A percentile compares a stretch with the other conserved stretches of the same genome.
Conservation (phyloP, 2,113 vertebrate species). For the Ageneiosus marmoratus region DNA sequence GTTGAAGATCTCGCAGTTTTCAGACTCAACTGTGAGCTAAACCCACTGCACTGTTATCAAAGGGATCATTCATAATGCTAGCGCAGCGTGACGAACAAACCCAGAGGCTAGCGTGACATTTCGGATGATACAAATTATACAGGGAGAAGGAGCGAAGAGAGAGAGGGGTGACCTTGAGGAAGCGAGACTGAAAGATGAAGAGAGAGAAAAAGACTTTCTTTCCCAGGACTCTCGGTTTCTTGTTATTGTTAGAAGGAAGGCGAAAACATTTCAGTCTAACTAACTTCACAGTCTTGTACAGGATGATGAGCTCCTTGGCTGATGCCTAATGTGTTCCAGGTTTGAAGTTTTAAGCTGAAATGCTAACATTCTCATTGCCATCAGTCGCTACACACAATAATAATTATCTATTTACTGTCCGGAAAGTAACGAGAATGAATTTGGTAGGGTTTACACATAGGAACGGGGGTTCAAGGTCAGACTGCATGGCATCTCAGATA, state of each 20-base stretch:
- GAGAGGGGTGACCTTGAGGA: slow-evolving; percentile 35
- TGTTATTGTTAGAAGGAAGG: not conserved
- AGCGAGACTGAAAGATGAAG: not conserved
- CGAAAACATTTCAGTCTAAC: not conserved
- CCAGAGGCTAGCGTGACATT: slow-evolving; percentile 30
- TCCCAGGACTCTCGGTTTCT: slow-evolving; percentile 6
- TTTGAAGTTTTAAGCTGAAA: not conserved
- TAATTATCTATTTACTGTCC: no score
- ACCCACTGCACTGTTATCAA: slow-evolving; percentile 54
- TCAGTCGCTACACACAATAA: not conserved
- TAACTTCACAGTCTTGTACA: not conserved
- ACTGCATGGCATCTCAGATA: no score
- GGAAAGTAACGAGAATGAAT: no score
- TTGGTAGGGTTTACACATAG: no score
- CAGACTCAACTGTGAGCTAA: slow-evolving; percentile 58
- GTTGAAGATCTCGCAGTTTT: slow-evolving; percentile 56
- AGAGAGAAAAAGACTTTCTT: not conserved
- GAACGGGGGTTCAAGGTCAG: no score
- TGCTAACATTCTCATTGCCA: not conserved
- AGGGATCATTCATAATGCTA: slow-evolving; percentile 53
- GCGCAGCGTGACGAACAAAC: slow-evolving; percentile 25
- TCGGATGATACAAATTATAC: slow-evolving; percentile 34
- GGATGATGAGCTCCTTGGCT: not conserved
- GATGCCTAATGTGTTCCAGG: not conserved
- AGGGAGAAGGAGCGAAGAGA: slow-evolving; percentile 1